These are phyloP conservation scores for Euura saliciscinereae DNA, from an alignment of 1,140 invertebrate species.

Conservation along the genomic window DNA sequence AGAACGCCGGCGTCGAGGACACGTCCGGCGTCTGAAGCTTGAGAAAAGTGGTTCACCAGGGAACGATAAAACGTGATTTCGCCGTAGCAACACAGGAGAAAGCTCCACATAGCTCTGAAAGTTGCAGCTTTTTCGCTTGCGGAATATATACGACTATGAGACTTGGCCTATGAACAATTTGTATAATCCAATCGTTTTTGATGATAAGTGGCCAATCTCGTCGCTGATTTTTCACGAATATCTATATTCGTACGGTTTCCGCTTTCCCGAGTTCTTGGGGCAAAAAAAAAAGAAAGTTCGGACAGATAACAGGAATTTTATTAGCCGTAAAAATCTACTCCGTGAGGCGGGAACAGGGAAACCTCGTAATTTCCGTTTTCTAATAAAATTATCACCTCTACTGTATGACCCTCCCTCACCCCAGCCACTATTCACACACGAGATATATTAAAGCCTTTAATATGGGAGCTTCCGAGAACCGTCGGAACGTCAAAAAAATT, in stretches of 20 bases:
- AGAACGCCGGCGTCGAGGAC: background rate
- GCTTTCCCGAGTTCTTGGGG: no score
- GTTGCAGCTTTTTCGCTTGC: background rate
- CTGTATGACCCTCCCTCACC: background rate
- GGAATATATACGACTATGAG: background rate
- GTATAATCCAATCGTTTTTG: background rate
- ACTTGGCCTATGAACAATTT: background rate
- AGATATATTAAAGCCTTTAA: background rate
- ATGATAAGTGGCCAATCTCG: background rate
- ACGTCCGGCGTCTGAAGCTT: background rate
- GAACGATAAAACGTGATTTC: conserved; percentile 5
- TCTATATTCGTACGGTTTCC: no score
- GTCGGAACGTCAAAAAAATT: background rate
- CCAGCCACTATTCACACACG: background rate
- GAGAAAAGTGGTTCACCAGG: background rate
- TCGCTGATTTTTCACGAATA: no score
- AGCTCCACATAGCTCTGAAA: background rate
- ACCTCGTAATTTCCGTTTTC: conserved; percentile 3
- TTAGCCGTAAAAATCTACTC: background rate
- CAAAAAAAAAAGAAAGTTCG: background rate
- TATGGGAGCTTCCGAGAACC: background rate
- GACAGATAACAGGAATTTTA: background rate
- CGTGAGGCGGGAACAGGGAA: background rate
- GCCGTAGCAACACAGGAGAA: background rate
- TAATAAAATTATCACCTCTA: background rate